Conservation (phyloP, 2,797 vertebrate species). For the Halcyon leucocephala region DNA sequence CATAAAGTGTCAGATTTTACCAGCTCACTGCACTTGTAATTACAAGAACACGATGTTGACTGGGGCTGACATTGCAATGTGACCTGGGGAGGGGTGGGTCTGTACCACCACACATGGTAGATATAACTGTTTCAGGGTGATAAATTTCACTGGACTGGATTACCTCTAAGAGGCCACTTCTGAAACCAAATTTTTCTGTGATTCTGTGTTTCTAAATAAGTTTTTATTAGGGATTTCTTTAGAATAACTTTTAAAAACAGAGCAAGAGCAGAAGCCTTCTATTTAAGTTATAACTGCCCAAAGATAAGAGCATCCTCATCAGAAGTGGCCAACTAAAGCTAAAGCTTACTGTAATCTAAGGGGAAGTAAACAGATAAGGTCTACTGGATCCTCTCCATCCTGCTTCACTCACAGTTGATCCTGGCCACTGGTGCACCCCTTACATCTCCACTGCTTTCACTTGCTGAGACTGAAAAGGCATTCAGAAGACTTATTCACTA, state of each 20-base stretch:
- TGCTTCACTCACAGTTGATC: not conserved
- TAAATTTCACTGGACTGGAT: not conserved
- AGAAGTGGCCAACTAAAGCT: not conserved
- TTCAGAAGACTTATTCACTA: not conserved
- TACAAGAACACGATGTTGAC: not conserved
- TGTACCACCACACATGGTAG: not conserved
- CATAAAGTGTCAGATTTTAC: not conserved
- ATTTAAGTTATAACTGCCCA: not conserved
- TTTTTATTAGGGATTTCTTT: not conserved
- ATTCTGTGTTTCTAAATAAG: not conserved
- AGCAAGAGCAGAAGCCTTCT: not conserved
- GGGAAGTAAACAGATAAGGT: not conserved
- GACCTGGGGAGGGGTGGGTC: not conserved
- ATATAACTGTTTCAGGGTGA: not conserved
- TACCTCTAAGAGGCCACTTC: not conserved
- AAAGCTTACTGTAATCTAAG: not conserved
- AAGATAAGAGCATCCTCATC: not conserved
- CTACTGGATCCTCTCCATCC: not conserved
- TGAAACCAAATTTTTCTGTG: not conserved
- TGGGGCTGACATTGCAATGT: not conserved
- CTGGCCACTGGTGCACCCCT: accelerated
- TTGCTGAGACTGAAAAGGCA: not conserved
- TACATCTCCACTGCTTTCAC: not conserved
- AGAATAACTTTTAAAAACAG: not conserved
- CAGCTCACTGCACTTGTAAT: not conserved